A percentile compares a stretch with the other conserved stretches of the same genome.
phyloP scores from a whole-genome alignment of 2,113 vertebrate species.

The Trochalopteron elliotii region DNA sequence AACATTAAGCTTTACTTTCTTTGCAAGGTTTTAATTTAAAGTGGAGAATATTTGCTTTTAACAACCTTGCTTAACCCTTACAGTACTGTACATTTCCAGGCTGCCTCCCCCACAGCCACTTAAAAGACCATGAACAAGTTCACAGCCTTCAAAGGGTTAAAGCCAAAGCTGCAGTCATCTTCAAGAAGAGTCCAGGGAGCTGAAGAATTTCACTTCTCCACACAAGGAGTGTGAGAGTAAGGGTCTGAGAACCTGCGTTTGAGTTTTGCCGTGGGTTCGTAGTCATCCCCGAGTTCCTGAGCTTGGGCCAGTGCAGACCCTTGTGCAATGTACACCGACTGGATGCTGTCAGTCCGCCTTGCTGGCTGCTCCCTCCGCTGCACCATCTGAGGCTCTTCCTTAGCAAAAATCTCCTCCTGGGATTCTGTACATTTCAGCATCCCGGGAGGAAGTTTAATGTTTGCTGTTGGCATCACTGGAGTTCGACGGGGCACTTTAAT shows the following conservation, averaged over 20 bases:
- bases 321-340: constrained; percentile 80
- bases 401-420: not conserved
- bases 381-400: not conserved
- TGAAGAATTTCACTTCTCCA: constrained; percentile 38
- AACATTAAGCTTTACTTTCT: not conserved
- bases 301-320: constrained; percentile 46
- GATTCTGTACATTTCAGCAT: constrained; percentile 54
- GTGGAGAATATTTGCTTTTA: not conserved
- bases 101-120: not conserved
- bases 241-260: constrained; percentile 89
- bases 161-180: not conserved
- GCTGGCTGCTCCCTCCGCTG: constrained; percentile 76
- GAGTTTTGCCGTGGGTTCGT: constrained; percentile 39
- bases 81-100: not conserved
- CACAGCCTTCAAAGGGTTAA: not conserved
- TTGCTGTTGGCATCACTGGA: constrained; percentile 82
- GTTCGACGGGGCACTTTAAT: constrained; percentile 78
- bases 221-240: constrained; percentile 62
- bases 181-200: not conserved
- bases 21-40: constrained; percentile 20
- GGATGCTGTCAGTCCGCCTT: constrained; percentile 83
- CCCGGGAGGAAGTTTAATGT: constrained; percentile 83
- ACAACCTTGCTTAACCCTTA: constrained; percentile 32
- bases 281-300: constrained; percentile 23
- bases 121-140: not conserved